Base-by-base conservation (phyloP, 2,113 vertebrate genomes). In the Lophochroa leadbeateri region DNA sequence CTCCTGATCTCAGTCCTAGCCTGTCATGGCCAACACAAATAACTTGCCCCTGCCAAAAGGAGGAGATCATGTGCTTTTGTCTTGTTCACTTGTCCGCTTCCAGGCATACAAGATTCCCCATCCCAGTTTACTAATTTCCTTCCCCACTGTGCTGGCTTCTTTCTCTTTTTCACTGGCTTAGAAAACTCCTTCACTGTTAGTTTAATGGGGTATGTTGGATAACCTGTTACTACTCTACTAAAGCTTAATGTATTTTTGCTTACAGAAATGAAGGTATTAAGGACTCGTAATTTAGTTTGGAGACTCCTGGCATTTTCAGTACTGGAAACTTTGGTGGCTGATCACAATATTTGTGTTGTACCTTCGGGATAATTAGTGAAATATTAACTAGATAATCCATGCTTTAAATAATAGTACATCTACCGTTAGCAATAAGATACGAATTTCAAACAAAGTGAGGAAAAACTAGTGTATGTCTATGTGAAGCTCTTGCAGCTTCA, bases 41-140 rank as follows among this genome's bases (percentile, higher is more conserved):
- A 94, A 39, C 55, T 57, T 65, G 8, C 20, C n/a, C 12, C 18
- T 81, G 80, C 60, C 65, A 70, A 70, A 81, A 84, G 23, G 50
- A 90, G 71, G 44, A 90, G 82, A 60, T 92, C 68, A 75, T 71
- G 55, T 88, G 52, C 67, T 95, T 61, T 52, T 92, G 82, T 90
- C 70, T 85, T 82, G 27, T 86, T 90, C 37, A 64, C 52, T 94
- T 85, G 70, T 88, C 57, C 3, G 7, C 25, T 92, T 81, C 35
- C 80, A 92, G 46, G 77, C 41, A 18, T 43, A 37, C 25, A 70
- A 74, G 71, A 70, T 90, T 85, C 80, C 44, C 29, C 0, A 0
- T 80, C 71, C 37, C 58, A 31, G 0, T 74, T 88, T 88, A 55
- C 60, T 95, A 19, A 91, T 92, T 94, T 95, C 80, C 72, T 95